Conservation (phyloP, 2,797 vertebrate genomes). For the Tenualosa thibaudeaui region DNA sequence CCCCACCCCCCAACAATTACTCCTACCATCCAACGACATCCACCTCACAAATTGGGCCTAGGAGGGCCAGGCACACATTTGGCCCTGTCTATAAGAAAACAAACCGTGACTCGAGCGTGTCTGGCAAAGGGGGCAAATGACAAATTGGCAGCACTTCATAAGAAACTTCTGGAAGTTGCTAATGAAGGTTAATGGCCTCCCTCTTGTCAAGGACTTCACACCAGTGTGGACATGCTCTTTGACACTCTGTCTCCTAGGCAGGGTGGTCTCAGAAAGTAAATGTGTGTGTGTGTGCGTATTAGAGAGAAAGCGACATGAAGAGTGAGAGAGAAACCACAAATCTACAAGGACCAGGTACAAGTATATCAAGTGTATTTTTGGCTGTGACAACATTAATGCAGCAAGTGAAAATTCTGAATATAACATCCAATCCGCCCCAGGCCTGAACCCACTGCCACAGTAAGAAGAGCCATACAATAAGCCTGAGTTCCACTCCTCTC, state of each 20-base stretch:
- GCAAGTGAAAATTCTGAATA: slow-evolving; percentile 66
- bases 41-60: slow-evolving; percentile 31
- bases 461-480: slow-evolving; percentile 29
- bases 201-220: slow-evolving; percentile 72
- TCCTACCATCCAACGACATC: not conserved
- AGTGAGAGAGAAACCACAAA: slow-evolving; percentile 29
- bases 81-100: slow-evolving; percentile 72
- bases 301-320: not conserved
- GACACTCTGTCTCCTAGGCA: slow-evolving; percentile 57
- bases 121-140: slow-evolving; percentile 73
- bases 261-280: slow-evolving; percentile 56
- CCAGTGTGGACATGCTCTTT: slow-evolving; percentile 65
- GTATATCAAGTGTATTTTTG: slow-evolving; percentile 77
- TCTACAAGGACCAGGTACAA: slow-evolving; percentile 49
- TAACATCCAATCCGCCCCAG: slow-evolving; percentile 50
- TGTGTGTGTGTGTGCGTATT: not conserved
- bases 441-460: slow-evolving; percentile 35
- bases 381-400: slow-evolving; percentile 72
- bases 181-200: slow-evolving; percentile 82
- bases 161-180: slow-evolving; percentile 81
- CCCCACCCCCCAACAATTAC: not conserved
- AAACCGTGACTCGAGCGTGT: slow-evolving; percentile 67
- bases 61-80: slow-evolving; percentile 67
- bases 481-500: slow-evolving; percentile 36
- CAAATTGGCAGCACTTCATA: slow-evolving; percentile 80